Conservation (phyloP, 1,140 invertebrate species). For the Drosophila kohkoa region DNA sequence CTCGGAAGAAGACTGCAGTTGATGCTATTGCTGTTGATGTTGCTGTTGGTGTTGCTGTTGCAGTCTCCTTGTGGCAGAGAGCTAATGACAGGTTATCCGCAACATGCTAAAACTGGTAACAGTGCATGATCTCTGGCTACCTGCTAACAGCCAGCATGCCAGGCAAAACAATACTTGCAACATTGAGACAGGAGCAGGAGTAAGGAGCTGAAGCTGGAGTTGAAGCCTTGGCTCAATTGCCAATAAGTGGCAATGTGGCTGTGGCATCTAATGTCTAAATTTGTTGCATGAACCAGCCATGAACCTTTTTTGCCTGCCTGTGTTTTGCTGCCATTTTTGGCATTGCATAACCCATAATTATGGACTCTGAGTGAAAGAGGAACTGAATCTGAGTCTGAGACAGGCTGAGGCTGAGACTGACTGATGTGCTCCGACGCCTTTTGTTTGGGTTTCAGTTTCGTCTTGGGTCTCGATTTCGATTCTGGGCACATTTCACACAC, state of each 20-base stretch:
- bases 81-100: conserved; percentile 79
- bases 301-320: conserved; percentile 34
- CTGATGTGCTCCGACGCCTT: conserved; percentile 71
- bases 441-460: conserved; percentile 56
- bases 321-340: conserved; percentile 53
- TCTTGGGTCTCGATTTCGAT: not conserved
- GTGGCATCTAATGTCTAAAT: conserved; percentile 79
- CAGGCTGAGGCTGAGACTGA: conserved; percentile 23
- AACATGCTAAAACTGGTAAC: conserved; percentile 71
- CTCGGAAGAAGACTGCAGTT: conserved; percentile 32
- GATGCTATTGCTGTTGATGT: conserved; percentile 26
- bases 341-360: conserved; percentile 73
- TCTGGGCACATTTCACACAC: conserved; percentile 47
- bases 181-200: conserved; percentile 1
- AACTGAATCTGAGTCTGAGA: too few species aligned
- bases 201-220: conserved; percentile 27
- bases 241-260: conserved; percentile 74
- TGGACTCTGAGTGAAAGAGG: conserved; percentile 28
- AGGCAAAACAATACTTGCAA: conserved; percentile 8
- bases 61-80: conserved; percentile 43
- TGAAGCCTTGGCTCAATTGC: conserved; percentile 49
- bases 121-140: conserved; percentile 71
- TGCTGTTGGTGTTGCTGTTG: conserved; percentile 40
- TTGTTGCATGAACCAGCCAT: conserved; percentile 48
- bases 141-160: conserved; percentile 60